Evolutionary conservation across 2,797 vertebrate species (phyloP), one percentile per base, ranked within the genome.

Genomic region (Aplochiton taeniatus): DNA sequence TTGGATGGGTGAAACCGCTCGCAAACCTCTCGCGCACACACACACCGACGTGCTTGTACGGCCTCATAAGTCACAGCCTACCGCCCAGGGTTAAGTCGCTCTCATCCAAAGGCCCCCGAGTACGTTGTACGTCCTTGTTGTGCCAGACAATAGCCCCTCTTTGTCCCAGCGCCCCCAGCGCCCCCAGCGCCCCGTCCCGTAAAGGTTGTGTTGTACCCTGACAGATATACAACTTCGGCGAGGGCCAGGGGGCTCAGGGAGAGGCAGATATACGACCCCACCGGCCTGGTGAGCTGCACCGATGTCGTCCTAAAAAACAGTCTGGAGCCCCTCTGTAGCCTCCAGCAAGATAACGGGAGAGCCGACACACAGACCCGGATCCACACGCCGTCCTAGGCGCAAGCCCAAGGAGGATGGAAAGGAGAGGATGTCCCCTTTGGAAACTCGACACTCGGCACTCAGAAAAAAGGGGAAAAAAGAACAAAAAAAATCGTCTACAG

Each of bases 141-240:
- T 66, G 81, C 65, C 66, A 68, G 75, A 83, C 82, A 87, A 80
- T 85, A 76, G 78, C 75, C 80, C 76, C 68, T 68, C 75, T 70
- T 83, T 73, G 80, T 81, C 82, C 76, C 86, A 83, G 81, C 54
- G 14, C 80, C 83, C 63, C 70, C 61, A 68, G 78, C 73, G 76
- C 68, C 74, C 11, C 13, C 49, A 31, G 80, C 72, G 70, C 77
- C 77, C 72, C 54, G 31, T 70, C 82, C 73, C 79, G 66, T 74
- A 75, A 83, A 84, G 74, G 70, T 76, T 72, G 78, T 77, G 86
- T 81, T 85, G 84, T 85, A 75, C 74, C 77, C 75, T 78, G 82
- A 83, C 86, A 91, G 87, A 90, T 89, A 90, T 83, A 88, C 79
- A 75, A 85, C 85, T 85, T 76, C 76, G 82, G 85, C 81, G 82